These are phyloP conservation scores for Antedon bifida DNA, from an alignment of 35 echinoderm and acorn worm species.

Conservation along the genomic window DNA sequence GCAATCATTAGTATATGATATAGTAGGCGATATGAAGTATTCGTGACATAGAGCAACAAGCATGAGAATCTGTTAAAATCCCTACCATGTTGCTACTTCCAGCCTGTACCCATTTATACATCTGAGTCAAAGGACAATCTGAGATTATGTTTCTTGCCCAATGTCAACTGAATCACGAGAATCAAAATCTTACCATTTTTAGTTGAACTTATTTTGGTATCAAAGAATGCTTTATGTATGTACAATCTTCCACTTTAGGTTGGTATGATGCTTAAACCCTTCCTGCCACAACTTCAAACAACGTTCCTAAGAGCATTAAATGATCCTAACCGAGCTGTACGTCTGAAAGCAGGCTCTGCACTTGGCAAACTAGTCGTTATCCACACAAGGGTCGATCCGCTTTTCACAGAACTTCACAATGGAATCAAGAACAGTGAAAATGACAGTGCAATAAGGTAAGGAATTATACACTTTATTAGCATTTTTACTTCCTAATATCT, in stretches of 20 bases:
- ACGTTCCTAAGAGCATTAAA: slow-evolving; percentile 70
- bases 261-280: slow-evolving; percentile 83
- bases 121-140: too few species aligned
- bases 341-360: slow-evolving; percentile 73
- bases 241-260: slow-evolving; percentile 26
- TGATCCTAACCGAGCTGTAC: slow-evolving; percentile 68
- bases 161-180: too few species aligned
- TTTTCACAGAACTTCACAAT: slow-evolving; percentile 89
- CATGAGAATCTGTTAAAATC: too few species aligned
- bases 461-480: neutral
- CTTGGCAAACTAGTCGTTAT: slow-evolving; percentile 74
- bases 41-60: too few species aligned
- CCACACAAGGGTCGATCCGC: slow-evolving; percentile 85
- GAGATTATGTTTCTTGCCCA: too few species aligned
- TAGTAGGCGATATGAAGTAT: too few species aligned
- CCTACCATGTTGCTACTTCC: too few species aligned
- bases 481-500: neutral
- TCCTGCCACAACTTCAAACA: slow-evolving; percentile 95
- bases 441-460: slow-evolving; percentile 72
- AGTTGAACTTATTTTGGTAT: too few species aligned
- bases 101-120: too few species aligned
- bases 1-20: too few species aligned
- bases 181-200: too few species aligned
- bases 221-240: too few species aligned
- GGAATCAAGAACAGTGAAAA: slow-evolving; percentile 92